A percentile compares a stretch with the other conserved stretches of the same genome.
Evolutionary conservation across 2,113 vertebrate species (phyloP).

Genomic region (Oreotrochilus melanogaster): DNA sequence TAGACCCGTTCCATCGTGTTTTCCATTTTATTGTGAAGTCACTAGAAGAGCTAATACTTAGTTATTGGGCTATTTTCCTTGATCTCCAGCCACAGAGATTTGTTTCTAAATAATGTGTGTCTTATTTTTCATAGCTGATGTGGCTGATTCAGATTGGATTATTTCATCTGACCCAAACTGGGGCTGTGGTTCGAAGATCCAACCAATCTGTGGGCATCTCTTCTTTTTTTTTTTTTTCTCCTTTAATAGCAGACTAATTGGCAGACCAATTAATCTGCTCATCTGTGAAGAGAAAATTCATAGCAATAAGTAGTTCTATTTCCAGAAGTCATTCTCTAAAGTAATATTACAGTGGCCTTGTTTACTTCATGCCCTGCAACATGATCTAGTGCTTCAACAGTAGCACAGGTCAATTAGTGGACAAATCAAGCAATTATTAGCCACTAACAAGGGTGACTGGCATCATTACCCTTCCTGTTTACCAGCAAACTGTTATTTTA

Average conservation of each 20-base stretch:
- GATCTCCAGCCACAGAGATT: background rate
- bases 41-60: background rate
- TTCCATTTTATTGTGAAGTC: background rate
- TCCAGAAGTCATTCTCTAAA: constrained; percentile 82
- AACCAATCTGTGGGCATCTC: constrained; percentile 56
- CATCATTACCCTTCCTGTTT: constrained; percentile 88
- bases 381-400: constrained; percentile 75
- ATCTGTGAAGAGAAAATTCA: constrained; percentile 85
- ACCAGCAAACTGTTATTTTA: constrained; percentile 84
- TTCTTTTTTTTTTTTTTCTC: constrained; percentile 58
- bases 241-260: constrained; percentile 83
- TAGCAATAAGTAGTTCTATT: constrained; percentile 79
- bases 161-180: constrained; percentile 65
- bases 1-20: background rate
- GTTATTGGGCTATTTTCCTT: background rate
- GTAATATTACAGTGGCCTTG: constrained; percentile 77
- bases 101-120: constrained; percentile 14
- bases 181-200: constrained; percentile 25
- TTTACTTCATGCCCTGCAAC: constrained; percentile 77
- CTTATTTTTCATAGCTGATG: constrained; percentile 41
- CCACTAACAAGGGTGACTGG: constrained; percentile 86
- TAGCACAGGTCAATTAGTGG: constrained; percentile 88
- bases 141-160: constrained; percentile 55
- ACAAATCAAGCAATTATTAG: constrained; percentile 91
- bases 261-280: constrained; percentile 85